phyloP scores from a whole-genome alignment of 2,888 invertebrate species.

The Liposcelis brunnea region DNA sequence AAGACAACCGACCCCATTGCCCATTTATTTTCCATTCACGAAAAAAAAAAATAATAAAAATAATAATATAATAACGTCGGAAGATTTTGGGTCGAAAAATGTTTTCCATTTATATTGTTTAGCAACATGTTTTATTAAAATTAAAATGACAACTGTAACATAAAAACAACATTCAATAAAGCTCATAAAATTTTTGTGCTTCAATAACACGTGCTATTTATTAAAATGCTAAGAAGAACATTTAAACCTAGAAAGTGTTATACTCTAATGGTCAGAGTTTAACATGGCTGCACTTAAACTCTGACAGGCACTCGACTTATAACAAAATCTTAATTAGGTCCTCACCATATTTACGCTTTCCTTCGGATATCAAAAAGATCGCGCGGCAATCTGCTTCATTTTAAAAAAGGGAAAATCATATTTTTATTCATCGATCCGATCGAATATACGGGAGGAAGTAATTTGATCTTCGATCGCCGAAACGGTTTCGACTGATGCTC shows the following conservation, averaged over 20 bases:
- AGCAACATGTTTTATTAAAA: not conserved
- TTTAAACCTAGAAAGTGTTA: no score
- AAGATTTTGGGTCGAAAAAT: not conserved
- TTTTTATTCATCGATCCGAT: no score
- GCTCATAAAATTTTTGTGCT: not conserved
- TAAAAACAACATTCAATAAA: constrained; percentile 5
- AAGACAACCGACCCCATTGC: not conserved
- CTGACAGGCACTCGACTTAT: constrained; percentile 4
- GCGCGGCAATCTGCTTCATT: no score
- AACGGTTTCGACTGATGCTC: no score
- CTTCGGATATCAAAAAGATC: no score
- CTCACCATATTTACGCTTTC: no score
- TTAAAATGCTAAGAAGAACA: not conserved
- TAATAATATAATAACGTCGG: no score
- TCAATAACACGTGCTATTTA: constrained; percentile 8
- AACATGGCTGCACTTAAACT: constrained; percentile 6
- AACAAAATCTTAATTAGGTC: no score
- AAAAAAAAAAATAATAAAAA: not conserved
- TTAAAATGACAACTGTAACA: not conserved
- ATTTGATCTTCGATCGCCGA: no score
- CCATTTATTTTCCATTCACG: not conserved
- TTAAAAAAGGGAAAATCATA: no score
- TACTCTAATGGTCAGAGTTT: constrained; percentile 6
- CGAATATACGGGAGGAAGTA: no score
- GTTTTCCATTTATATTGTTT: constrained; percentile 6